A percentile compares a stretch with the other conserved stretches of the same genome.
Evolutionary conservation across 1,140 invertebrate species (phyloP).

Genomic region (Adelges cooleyi): DNA sequence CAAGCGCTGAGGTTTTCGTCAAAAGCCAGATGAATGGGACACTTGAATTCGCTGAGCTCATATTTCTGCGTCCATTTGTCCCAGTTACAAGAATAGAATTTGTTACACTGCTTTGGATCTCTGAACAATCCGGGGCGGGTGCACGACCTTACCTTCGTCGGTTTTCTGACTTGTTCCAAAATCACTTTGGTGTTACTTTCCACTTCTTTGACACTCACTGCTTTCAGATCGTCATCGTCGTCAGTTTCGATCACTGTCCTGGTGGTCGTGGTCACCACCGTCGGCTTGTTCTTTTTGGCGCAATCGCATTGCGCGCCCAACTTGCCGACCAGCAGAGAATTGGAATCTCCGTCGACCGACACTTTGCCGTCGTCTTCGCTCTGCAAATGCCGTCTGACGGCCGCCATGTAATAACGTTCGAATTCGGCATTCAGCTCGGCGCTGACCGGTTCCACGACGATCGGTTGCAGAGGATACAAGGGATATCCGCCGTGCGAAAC

Average conservation of each 20-base stretch:
- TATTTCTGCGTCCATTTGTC: slow-evolving; percentile 65
- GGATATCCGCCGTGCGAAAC: neutral
- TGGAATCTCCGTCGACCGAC: slow-evolving; percentile 44
- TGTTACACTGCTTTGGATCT: slow-evolving; percentile 69
- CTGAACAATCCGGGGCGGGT: slow-evolving; percentile 66
- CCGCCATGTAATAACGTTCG: slow-evolving; percentile 2
- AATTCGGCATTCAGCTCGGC: slow-evolving; percentile 3
- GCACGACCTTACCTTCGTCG: slow-evolving; percentile 43
- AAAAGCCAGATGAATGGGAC: slow-evolving; percentile 67
- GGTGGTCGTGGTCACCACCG: neutral
- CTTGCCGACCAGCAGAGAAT: slow-evolving; percentile 55
- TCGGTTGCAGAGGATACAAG: neutral
- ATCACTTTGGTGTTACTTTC: slow-evolving; percentile 36
- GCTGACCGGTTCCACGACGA: slow-evolving; percentile 3
- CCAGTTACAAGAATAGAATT: slow-evolving; percentile 76
- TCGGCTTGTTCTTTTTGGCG: slow-evolving; percentile 13
- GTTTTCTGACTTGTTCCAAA: slow-evolving; percentile 43
- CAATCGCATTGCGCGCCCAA: slow-evolving; percentile 61
- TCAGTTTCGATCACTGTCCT: neutral
- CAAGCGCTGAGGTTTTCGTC: slow-evolving; percentile 62
- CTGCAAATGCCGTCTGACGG: neutral
- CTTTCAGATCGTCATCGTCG: slow-evolving; percentile 9
- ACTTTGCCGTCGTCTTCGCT: slow-evolving; percentile 2
- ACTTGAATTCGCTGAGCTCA: slow-evolving; percentile 66
- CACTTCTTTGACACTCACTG: neutral